These are phyloP conservation scores for Gibbula magus DNA, from an alignment of 2,888 invertebrate genomes.

Conservation along the genomic window DNA sequence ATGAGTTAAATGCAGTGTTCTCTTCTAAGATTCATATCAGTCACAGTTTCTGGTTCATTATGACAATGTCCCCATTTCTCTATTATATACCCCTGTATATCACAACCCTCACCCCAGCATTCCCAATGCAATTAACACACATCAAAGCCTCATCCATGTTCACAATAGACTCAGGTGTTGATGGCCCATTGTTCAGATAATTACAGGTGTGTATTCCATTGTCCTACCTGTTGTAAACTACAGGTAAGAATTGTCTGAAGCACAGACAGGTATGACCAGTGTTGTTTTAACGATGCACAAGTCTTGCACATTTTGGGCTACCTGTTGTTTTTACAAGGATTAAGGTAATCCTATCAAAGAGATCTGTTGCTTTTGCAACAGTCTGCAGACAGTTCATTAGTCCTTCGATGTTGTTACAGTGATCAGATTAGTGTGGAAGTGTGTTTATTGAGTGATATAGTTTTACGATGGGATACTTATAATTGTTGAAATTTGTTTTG, in stretches of 20 bases:
- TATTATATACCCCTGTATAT: no score
- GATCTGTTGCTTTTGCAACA: background rate
- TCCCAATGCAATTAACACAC: background rate
- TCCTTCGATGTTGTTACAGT: background rate
- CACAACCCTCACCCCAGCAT: no score
- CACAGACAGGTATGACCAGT: background rate
- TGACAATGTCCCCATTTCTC: no score
- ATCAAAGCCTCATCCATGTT: conserved; percentile 11
- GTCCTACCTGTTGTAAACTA: background rate
- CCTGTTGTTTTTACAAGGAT: background rate
- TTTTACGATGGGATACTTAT: background rate
- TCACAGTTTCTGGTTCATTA: no score
- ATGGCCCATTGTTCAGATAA: conserved; percentile 1
- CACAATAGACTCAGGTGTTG: conserved; percentile 18
- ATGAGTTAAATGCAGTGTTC: no score
- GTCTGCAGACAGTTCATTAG: background rate
- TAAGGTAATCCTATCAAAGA: conserved; percentile 3
- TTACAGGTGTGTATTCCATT: conserved; percentile 12
- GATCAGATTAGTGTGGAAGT: background rate
- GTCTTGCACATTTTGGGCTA: background rate
- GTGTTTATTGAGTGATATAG: background rate
- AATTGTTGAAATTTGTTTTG: conserved; percentile 1
- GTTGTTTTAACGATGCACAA: conserved; percentile 12
- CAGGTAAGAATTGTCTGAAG: background rate
- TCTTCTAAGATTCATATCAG: no score